Base-by-base conservation (phyloP, 2,888 invertebrate species). In the Orthosia gracilis region DNA sequence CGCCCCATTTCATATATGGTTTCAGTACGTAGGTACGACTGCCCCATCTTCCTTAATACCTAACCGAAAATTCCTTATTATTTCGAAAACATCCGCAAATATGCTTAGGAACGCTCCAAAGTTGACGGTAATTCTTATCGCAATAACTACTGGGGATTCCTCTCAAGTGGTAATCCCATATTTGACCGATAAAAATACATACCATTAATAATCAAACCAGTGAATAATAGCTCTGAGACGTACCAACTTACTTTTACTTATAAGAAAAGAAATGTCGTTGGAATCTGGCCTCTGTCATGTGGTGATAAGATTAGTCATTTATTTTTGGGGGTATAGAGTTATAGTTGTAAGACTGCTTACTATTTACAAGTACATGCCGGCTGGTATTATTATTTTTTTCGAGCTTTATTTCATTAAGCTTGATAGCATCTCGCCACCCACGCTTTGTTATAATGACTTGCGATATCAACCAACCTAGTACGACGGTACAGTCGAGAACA, bases 351-450 rank as follows among this genome's bases (percentile, higher is more conserved):
- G 55, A 70, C 69, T 81, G 72, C 78, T 84, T 82, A 85, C 78
- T 78, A 86, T 86, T 80, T 86, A 84, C 74, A 76, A 87, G 88
- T 88, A 89, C 89, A 86, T 81, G 86, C 78, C 80, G 77, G 80
- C 78, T 87, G 84, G 87, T 83, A 88, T 88, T 90, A 88, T 90
- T 90, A 93, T 78, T 94, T 95, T 94, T 92, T 94, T 91, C 91
- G 89, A 85, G 92, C 94, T 95, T 96, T 96, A 96, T 96, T 96
- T 96, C 96, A 96, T 96, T 96, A 96, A 91, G 89, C 67, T 76
- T 76, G 96, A 96, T 96, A 96, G 79, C 89, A 96, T 96, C 96
- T 73, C 86, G 89, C 96, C 96, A 96, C 96, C 96, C 96, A 96
- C 96, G 94, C 95, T 74, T 93, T 57, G 84, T 80, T 87, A 78